Evolutionary conservation across 2,888 invertebrate genomes (phyloP).

Genomic region (Corythucha ciliata): DNA sequence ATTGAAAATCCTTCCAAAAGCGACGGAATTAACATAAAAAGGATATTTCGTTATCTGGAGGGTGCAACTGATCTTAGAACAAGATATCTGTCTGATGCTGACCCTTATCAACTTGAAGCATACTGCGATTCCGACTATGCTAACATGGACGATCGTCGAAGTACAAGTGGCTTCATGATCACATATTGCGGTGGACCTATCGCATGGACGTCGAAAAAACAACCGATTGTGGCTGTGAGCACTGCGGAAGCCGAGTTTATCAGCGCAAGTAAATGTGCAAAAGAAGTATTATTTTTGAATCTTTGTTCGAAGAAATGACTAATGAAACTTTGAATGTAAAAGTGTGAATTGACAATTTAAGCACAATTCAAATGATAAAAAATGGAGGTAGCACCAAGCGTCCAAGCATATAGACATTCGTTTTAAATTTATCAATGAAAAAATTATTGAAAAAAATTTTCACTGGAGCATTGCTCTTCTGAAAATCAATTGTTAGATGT

Average conservation of each 20-base stretch:
- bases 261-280: conserved; percentile 28
- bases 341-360: conserved; percentile 30
- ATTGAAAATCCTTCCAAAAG: conserved; percentile 28
- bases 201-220: conserved; percentile 25
- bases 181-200: conserved; percentile 31
- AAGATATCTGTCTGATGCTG: conserved; percentile 6
- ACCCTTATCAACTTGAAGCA: conserved; percentile 12
- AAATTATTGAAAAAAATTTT: conserved; percentile 12
- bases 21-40: conserved; percentile 28
- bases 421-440: conserved; percentile 26
- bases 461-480: conserved; percentile 26
- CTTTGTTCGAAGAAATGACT: conserved; percentile 28
- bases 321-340: not conserved
- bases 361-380: conserved; percentile 29
- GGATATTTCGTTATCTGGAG: conserved; percentile 27
- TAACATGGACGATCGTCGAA: conserved; percentile 15
- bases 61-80: conserved; percentile 25
- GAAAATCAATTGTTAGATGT: conserved; percentile 30
- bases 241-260: conserved; percentile 21
- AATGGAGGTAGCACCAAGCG: conserved; percentile 21
- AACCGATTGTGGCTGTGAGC: not conserved
- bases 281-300: conserved; percentile 32
- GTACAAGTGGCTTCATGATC: conserved; percentile 13
- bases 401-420: conserved; percentile 31
- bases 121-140: conserved; percentile 30